Percentiles rank a stretch among this genome's conserved stretches.
These are phyloP conservation scores for Megalurothrips usitatus DNA, from an alignment of 2,888 invertebrate genomes.

Conservation along the genomic window DNA sequence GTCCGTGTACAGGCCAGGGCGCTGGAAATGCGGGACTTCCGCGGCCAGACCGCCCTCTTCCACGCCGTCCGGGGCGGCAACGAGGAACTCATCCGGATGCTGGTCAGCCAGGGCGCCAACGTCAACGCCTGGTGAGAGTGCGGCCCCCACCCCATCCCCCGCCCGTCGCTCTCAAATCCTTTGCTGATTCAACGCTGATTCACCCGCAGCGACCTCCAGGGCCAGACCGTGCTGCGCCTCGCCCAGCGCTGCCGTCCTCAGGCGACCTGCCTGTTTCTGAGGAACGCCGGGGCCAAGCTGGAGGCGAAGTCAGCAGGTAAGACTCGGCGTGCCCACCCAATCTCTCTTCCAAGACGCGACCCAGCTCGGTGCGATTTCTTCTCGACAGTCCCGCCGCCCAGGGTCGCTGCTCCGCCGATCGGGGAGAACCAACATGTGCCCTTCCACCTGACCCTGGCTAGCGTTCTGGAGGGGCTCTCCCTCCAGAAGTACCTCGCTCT, in stretches of 20 bases:
- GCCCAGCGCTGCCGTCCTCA: not conserved
- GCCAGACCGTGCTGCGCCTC: not conserved
- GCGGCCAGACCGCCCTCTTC: slow-evolving; percentile 35
- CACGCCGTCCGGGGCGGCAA: slow-evolving; percentile 33
- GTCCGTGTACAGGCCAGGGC: not conserved
- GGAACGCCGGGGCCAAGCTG: not conserved
- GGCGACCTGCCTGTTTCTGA: not conserved
- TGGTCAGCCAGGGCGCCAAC: slow-evolving; percentile 32
- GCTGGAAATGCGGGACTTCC: slow-evolving; percentile 29
- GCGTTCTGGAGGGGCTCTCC: not conserved
- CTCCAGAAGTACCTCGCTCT: not conserved
- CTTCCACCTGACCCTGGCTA: not conserved
- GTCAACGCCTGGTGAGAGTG: slow-evolving; percentile 34
- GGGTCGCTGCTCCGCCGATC: not conserved
- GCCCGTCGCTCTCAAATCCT: too few species aligned
- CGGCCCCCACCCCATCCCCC: too few species aligned
- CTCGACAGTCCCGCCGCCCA: too few species aligned
- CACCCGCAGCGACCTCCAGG: not conserved
- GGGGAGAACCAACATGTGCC: not conserved
- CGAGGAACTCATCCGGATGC: slow-evolving; percentile 30
- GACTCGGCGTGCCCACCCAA: not conserved
- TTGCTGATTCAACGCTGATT: not conserved
- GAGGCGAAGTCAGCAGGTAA: not conserved
- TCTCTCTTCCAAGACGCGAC: not conserved
- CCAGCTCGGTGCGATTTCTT: not conserved